Percentiles rank a stretch among this genome's conserved stretches.
Conservation (phyloP, 2,797 vertebrate species). For the Anniella stebbinsi region DNA sequence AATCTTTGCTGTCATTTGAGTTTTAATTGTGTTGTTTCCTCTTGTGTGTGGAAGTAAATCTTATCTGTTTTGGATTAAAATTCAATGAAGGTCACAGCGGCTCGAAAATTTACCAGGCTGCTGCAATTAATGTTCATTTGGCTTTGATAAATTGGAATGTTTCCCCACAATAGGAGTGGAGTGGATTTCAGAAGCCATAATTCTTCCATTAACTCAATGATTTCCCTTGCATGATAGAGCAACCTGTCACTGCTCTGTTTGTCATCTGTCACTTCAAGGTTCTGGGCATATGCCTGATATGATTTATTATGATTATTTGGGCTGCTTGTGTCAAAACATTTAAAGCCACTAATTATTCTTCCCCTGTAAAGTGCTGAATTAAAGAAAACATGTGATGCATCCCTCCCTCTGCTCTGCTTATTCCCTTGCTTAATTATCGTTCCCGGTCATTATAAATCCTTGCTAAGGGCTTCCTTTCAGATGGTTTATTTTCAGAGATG, state of each 20-base stretch:
- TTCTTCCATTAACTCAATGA: conserved; percentile 85
- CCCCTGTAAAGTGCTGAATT: conserved; percentile 76
- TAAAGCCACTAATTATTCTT: conserved; percentile 81
- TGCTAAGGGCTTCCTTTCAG: rapidly evolving
- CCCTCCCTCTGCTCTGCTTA: conserved; percentile 9
- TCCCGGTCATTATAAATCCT: background rate
- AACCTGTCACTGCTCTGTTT: conserved; percentile 82
- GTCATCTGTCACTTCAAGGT: conserved; percentile 86
- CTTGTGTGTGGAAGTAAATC: conserved; percentile 84
- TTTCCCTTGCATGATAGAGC: conserved; percentile 74
- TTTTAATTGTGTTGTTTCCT: conserved; percentile 85
- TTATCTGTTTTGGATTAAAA: conserved; percentile 87
- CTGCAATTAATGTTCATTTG: conserved; percentile 87
- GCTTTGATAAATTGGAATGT: conserved; percentile 86
- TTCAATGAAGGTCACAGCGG: conserved; percentile 85
- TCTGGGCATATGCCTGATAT: conserved; percentile 80
- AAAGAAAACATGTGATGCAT: conserved; percentile 65
- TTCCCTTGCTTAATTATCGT: conserved; percentile 40
- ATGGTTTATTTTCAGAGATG: rapidly evolving
- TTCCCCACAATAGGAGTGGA: conserved; percentile 81
- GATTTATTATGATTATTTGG: conserved; percentile 79
- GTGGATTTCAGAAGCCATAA: conserved; percentile 84
- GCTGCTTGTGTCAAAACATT: conserved; percentile 77
- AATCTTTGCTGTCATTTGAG: conserved; percentile 81
- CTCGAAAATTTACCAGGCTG: conserved; percentile 84